Conservation (phyloP, 1,140 invertebrate species). For the Trichomalopsis sarcophagae region DNA sequence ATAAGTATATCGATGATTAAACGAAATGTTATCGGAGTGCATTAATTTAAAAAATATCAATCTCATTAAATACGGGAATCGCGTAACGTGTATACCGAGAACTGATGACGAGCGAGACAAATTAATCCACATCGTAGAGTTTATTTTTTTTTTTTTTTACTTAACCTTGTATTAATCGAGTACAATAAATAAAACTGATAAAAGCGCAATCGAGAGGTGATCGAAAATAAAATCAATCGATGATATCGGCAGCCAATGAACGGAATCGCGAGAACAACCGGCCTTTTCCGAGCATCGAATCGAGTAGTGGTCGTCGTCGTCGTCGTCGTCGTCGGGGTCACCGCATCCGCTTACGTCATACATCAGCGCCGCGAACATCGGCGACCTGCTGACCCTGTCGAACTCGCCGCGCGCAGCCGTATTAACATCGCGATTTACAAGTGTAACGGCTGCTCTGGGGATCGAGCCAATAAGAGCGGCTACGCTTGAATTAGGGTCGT, state of each 20-base stretch:
- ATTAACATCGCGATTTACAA: constrained; percentile 68
- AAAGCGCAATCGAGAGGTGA: neutral
- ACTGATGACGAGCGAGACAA: neutral
- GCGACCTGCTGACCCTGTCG: constrained; percentile 66
- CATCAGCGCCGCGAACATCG: constrained; percentile 46
- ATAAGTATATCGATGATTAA: neutral
- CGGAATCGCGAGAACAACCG: neutral
- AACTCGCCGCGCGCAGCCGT: constrained; percentile 59
- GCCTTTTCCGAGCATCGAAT: neutral
- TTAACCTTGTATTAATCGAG: too few species aligned
- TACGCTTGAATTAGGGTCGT: neutral
- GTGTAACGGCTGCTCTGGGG: constrained; percentile 45
- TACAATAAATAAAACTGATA: constrained; percentile 17
- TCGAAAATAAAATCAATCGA: constrained; percentile 40
- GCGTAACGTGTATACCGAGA: neutral
- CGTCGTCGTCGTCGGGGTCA: constrained; percentile 61
- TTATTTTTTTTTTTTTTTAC: too few species aligned
- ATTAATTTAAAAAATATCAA: neutral
- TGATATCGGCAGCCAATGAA: constrained; percentile 49
- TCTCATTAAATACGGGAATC: constrained; percentile 25
- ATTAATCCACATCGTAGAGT: too few species aligned
- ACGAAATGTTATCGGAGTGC: neutral
- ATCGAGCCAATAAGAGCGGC: neutral
- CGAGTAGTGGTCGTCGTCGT: too few species aligned
- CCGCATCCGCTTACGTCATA: constrained; percentile 71